Conservation (phyloP, 2,113 vertebrate species). For the Trichechus manatus region DNA sequence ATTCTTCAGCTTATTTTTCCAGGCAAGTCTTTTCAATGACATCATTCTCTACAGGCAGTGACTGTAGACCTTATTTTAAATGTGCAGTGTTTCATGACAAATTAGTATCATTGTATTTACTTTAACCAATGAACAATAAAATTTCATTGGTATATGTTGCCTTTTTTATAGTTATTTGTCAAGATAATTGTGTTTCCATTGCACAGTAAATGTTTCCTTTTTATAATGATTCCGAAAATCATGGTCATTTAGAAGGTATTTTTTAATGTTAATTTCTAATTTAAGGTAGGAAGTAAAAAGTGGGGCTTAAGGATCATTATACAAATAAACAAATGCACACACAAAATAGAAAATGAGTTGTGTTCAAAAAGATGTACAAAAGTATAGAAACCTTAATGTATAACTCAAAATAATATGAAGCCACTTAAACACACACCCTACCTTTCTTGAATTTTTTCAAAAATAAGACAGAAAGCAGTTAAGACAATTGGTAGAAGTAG, state of each 20-base stretch:
- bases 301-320: not conserved
- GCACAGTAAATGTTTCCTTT: constrained; percentile 11
- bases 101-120: constrained; percentile 29
- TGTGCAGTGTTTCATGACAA: constrained; percentile 57
- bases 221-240: constrained; percentile 40
- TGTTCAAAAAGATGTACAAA: not conserved
- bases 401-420: constrained; percentile 8
- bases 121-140: constrained; percentile 58
- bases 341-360: not conserved
- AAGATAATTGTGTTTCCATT: constrained; percentile 50
- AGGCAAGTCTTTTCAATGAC: constrained; percentile 25
- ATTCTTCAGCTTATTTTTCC: constrained; percentile 45
- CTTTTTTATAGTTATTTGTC: constrained; percentile 54
- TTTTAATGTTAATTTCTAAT: constrained; percentile 45
- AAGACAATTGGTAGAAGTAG: not conserved
- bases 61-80: constrained; percentile 45
- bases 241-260: not conserved
- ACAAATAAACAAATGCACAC: not conserved
- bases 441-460: not conserved
- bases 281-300: constrained; percentile 16
- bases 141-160: not conserved
- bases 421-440: not conserved
- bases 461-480: not conserved
- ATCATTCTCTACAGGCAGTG: constrained; percentile 12
- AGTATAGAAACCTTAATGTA: not conserved